A percentile compares a stretch with the other conserved stretches of the same genome.
Conservation (phyloP, 2,113 vertebrate species). For the Phylloscopus whistleri region DNA sequence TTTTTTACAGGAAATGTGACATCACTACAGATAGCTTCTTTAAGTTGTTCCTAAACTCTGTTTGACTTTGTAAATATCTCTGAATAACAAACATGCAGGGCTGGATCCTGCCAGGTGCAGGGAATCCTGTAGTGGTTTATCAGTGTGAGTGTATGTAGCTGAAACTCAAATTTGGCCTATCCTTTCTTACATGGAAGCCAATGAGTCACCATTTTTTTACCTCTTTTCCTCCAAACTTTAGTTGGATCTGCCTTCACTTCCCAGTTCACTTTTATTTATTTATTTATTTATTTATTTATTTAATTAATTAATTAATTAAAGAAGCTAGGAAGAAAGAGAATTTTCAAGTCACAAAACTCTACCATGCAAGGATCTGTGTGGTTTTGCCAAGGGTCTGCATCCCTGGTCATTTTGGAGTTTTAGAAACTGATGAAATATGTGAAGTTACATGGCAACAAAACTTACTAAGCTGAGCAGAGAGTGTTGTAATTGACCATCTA, state of each 20-base stretch:
- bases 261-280: background rate
- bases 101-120: background rate
- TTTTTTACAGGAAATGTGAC: background rate
- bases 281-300: too few relatives aligned
- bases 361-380: background rate
- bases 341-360: background rate
- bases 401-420: background rate
- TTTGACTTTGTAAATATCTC: background rate
- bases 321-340: background rate
- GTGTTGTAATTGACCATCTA: background rate
- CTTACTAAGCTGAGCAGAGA: background rate
- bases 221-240: background rate
- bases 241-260: accelerated
- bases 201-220: background rate
- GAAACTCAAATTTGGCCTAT: background rate
- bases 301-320: background rate
- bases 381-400: background rate
- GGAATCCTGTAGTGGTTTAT: background rate
- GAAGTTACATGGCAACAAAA: background rate
- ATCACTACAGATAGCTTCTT: background rate
- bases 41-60: background rate
- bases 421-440: background rate
- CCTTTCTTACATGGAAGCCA: background rate
- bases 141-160: background rate
- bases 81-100: background rate